Conservation (phyloP, 2,113 vertebrate genomes). For the Silurus asotus region DNA sequence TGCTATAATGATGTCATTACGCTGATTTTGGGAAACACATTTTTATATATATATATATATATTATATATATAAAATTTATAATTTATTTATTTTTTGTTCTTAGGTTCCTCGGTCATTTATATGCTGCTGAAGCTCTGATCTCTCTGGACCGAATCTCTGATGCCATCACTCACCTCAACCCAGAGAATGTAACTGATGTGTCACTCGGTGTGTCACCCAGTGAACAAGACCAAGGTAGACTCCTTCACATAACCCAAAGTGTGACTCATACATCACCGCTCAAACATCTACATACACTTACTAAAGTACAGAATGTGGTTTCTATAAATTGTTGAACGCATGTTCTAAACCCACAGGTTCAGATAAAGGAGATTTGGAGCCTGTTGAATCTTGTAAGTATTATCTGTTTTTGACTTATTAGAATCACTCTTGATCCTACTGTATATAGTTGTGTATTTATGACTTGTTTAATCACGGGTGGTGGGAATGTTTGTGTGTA, state of each 20-base stretch:
- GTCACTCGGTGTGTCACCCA: constrained; percentile 87
- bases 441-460: background rate
- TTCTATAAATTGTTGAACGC: background rate
- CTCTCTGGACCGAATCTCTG: constrained; percentile 96
- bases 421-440: background rate
- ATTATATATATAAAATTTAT: background rate
- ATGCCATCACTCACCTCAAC: constrained; percentile 95
- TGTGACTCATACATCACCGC: background rate
- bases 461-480: background rate
- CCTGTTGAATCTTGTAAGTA: constrained; percentile 91
- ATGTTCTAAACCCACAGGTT: constrained; percentile 71
- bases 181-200: constrained; percentile 96
- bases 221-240: constrained; percentile 95
- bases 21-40: too few species aligned
- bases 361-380: constrained; percentile 93
- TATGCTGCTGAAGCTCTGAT: constrained; percentile 98
- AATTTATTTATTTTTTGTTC: constrained; percentile 44
- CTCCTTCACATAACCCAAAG: background rate
- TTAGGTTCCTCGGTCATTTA: constrained; percentile 94
- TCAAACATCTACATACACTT: background rate
- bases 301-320: background rate
- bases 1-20: too few species aligned
- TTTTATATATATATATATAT: background rate
- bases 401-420: background rate
- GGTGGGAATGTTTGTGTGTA: constrained; percentile 58